Evolutionary conservation across 2,888 invertebrate species (phyloP).

Genomic region (Seira sanloemensis): DNA sequence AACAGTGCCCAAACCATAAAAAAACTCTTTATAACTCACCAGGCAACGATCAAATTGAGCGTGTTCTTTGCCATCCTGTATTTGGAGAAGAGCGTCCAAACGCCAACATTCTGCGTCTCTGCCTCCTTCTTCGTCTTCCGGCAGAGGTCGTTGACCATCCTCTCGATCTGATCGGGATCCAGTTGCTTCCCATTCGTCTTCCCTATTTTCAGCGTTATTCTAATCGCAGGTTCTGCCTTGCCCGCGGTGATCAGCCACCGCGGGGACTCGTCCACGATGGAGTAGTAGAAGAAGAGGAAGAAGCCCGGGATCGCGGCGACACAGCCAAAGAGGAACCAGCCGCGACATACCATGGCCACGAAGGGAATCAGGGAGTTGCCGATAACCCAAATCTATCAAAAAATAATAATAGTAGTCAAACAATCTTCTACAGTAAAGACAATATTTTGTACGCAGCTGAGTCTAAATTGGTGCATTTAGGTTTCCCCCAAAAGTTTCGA

Average conservation of each 20-base stretch:
- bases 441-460: too few relatives aligned
- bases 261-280: slow-evolving; percentile 73
- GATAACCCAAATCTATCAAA: slow-evolving; percentile 54
- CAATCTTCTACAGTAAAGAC: not conserved
- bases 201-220: slow-evolving; percentile 58
- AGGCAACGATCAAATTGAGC: slow-evolving; percentile 64
- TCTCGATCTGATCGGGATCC: slow-evolving; percentile 27
- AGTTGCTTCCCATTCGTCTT: slow-evolving; percentile 36
- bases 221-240: slow-evolving; percentile 23
- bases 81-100: slow-evolving; percentile 71
- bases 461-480: too few relatives aligned
- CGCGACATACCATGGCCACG: slow-evolving; percentile 73
- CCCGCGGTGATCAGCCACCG: slow-evolving; percentile 71
- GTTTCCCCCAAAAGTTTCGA: too few relatives aligned
- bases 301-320: slow-evolving; percentile 71
- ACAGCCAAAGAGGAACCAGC: slow-evolving; percentile 74
- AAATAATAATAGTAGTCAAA: not conserved
- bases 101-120: slow-evolving; percentile 36
- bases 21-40: slow-evolving; percentile 56
- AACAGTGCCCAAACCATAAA: too few relatives aligned
- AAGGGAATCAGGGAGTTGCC: slow-evolving; percentile 72
- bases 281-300: slow-evolving; percentile 67
- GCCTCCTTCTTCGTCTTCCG: slow-evolving; percentile 31
- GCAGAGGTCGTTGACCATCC: slow-evolving; percentile 40
- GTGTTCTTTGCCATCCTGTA: slow-evolving; percentile 69